phyloP scores from a whole-genome alignment of 2,113 vertebrate genomes.

The Bombycilla garrulus region DNA sequence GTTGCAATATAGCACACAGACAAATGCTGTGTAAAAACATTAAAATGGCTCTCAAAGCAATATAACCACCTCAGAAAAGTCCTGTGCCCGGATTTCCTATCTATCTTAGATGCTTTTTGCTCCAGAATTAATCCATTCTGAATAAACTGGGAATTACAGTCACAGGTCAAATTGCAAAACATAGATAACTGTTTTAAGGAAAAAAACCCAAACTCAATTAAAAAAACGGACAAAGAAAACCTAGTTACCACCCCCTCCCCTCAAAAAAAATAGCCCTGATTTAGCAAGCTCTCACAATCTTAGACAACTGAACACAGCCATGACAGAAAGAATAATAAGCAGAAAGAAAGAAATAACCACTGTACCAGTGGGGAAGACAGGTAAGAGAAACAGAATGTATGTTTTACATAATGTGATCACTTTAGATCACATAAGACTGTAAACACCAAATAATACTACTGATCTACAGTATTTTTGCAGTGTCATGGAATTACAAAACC shows the following conservation, averaged over 20 bases:
- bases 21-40: neutral
- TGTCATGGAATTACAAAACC: neutral
- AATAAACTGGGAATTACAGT: neutral
- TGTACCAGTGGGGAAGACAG: neutral
- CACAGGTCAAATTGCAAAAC: neutral
- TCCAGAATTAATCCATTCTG: neutral
- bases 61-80: neutral
- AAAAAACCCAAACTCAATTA: neutral
- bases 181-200: neutral
- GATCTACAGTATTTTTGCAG: neutral
- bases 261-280: neutral
- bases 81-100: neutral
- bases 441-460: neutral
- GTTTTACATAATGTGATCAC: neutral
- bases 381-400: neutral
- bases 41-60: neutral
- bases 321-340: neutral
- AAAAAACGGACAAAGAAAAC: neutral
- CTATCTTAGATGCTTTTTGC: neutral
- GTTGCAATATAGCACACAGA: neutral
- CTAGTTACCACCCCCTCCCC: rapidly evolving
- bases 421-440: neutral
- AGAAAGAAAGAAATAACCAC: neutral
- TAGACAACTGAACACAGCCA: neutral
- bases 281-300: neutral